A percentile compares a stretch with the other conserved stretches of the same genome.
phyloP scores from a whole-genome alignment of 2,797 vertebrate species.

The Siniperca scherzeri region DNA sequence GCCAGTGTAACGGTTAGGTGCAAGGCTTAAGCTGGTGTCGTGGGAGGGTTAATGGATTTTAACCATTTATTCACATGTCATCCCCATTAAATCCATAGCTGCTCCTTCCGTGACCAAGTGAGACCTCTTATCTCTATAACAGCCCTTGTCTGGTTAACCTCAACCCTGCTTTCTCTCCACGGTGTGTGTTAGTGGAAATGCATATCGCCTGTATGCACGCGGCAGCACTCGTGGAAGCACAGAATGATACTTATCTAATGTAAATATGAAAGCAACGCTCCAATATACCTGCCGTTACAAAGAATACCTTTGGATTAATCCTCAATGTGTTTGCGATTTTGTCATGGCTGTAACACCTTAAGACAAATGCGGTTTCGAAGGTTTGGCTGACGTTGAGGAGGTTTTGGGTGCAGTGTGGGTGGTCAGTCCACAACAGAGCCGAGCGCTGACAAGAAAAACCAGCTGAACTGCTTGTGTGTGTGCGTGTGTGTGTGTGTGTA shows the following conservation, averaged over 20 bases:
- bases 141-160: slow-evolving; percentile 75
- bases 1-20: slow-evolving; percentile 38
- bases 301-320: neutral
- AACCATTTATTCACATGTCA: slow-evolving; percentile 83
- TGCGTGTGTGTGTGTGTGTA: slow-evolving; percentile 45
- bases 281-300: slow-evolving; percentile 5
- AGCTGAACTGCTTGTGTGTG: slow-evolving; percentile 48
- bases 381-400: slow-evolving; percentile 46
- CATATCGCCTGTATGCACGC: slow-evolving; percentile 39
- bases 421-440: slow-evolving; percentile 69
- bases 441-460: slow-evolving; percentile 60
- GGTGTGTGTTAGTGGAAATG: slow-evolving; percentile 51
- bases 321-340: slow-evolving; percentile 35
- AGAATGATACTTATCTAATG: slow-evolving; percentile 49
- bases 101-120: slow-evolving; percentile 64
- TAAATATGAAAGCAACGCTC: slow-evolving; percentile 35
- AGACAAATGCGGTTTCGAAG: slow-evolving; percentile 37
- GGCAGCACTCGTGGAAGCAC: slow-evolving; percentile 35
- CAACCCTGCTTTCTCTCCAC: slow-evolving; percentile 39
- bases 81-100: slow-evolving; percentile 71
- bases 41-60: slow-evolving; percentile 79
- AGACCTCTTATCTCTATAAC: slow-evolving; percentile 70
- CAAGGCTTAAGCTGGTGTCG: slow-evolving; percentile 57
- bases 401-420: slow-evolving; percentile 68
- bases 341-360: slow-evolving; percentile 30